These are phyloP conservation scores for Eilema depressum DNA, from an alignment of 2,888 invertebrate genomes.

Conservation along the genomic window DNA sequence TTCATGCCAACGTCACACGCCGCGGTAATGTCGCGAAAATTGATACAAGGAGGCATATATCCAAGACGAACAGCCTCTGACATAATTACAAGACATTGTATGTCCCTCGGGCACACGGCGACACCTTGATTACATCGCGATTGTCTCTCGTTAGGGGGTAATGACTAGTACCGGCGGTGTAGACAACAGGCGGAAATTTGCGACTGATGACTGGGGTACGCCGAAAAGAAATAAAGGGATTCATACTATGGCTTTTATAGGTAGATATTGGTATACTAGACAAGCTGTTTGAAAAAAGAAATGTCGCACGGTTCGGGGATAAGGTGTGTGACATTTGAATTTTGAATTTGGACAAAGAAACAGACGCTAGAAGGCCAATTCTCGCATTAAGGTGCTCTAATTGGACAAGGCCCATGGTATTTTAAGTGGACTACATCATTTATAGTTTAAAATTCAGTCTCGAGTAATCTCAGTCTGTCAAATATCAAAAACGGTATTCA, in stretches of 20 bases:
- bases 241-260: neutral
- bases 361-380: too few species aligned
- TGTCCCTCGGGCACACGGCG: constrained; percentile 43
- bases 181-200: constrained; percentile 19
- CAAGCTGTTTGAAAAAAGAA: too few species aligned
- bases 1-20: constrained; percentile 11
- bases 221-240: constrained; percentile 4
- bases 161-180: constrained; percentile 15
- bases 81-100: constrained; percentile 51
- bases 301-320: too few species aligned
- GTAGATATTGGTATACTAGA: too few species aligned
- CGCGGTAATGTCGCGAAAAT: constrained; percentile 41
- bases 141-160: constrained; percentile 42
- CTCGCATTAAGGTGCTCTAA: too few species aligned
- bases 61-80: constrained; percentile 33
- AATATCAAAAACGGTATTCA: too few species aligned
- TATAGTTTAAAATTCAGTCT: too few species aligned
- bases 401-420: too few species aligned
- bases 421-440: too few species aligned
- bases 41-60: constrained; percentile 47
- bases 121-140: constrained; percentile 54
- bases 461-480: too few species aligned
- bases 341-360: too few species aligned
- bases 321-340: too few species aligned
- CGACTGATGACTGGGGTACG: constrained; percentile 13